Conservation (phyloP, 2,797 vertebrate genomes). For the Oryzias dopingdopingensis region DNA sequence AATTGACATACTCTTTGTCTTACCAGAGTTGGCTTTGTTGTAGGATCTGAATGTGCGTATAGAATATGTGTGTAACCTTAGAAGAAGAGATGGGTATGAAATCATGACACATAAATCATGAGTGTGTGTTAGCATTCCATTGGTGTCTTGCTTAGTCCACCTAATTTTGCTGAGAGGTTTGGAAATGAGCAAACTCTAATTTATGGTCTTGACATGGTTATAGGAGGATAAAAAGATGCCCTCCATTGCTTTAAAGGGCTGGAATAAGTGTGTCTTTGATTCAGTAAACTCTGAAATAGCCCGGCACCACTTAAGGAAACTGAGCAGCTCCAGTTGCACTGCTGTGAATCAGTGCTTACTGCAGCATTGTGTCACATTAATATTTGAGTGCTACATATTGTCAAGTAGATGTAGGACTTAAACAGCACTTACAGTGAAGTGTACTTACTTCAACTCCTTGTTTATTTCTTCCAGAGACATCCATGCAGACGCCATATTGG, state of each 20-base stretch:
- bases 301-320: conserved; percentile 68
- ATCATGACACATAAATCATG: conserved; percentile 56
- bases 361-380: conserved; percentile 75
- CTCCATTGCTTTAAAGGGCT: conserved; percentile 70
- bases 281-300: conserved; percentile 72
- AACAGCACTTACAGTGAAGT: conserved; percentile 75
- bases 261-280: conserved; percentile 67
- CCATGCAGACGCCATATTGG: conserved; percentile 90
- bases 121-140: conserved; percentile 56
- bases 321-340: conserved; percentile 45
- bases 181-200: conserved; percentile 76
- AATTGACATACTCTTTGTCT: conserved; percentile 51
- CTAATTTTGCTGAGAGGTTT: conserved; percentile 82
- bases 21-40: conserved; percentile 23
- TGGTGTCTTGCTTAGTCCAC: conserved; percentile 63
- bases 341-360: conserved; percentile 72
- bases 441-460: conserved; percentile 94
- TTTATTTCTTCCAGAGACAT: conserved; percentile 99
- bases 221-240: conserved; percentile 78
- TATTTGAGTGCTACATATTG: conserved; percentile 78
- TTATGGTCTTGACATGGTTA: conserved; percentile 67
- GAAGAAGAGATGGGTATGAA: conserved; percentile 29
- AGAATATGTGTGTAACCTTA: conserved; percentile 32
- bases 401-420: conserved; percentile 73
- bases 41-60: conserved; percentile 6